Evolutionary conservation across 2,797 vertebrate species (phyloP).

Genomic region (Enoplosus armatus): DNA sequence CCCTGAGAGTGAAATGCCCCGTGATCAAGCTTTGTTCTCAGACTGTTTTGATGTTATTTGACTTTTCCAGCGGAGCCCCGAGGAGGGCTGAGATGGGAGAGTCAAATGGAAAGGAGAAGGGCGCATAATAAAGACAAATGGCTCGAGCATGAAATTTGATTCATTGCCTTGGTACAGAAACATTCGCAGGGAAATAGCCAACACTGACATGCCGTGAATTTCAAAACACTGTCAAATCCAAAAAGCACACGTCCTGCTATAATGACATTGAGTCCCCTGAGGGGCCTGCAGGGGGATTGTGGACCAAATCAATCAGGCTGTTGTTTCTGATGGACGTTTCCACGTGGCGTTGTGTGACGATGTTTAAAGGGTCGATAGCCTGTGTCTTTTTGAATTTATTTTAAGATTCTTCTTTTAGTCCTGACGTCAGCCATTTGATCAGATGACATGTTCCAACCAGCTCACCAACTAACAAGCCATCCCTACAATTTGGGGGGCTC

Average conservation of each 20-base stretch:
- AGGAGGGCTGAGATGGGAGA: slow-evolving; percentile 65
- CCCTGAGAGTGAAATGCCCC: slow-evolving; percentile 62
- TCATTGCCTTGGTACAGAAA: slow-evolving; percentile 81
- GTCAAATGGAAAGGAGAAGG: slow-evolving; percentile 83
- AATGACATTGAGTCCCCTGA: slow-evolving; percentile 72
- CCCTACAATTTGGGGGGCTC: neutral
- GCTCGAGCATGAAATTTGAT: slow-evolving; percentile 86
- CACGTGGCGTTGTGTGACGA: neutral
- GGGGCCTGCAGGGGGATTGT: slow-evolving; percentile 53
- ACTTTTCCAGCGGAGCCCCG: slow-evolving; percentile 74
- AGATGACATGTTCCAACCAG: neutral
- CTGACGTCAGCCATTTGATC: neutral
- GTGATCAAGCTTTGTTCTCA: slow-evolving; percentile 66
- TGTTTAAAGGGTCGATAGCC: neutral
- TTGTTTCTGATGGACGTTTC: slow-evolving; percentile 57
- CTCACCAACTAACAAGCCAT: neutral
- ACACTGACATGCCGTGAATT: slow-evolving; percentile 82
- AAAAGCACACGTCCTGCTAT: slow-evolving; percentile 70
- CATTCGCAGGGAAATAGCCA: slow-evolving; percentile 75
- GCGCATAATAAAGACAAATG: slow-evolving; percentile 88
- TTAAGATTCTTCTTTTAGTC: neutral
- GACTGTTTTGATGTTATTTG: slow-evolving; percentile 78
- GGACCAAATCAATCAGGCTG: slow-evolving; percentile 60
- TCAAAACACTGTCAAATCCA: slow-evolving; percentile 78
- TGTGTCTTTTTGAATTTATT: neutral